Base-by-base conservation (phyloP, 2,113 vertebrate genomes). In the Apistogramma diplotaenia region DNA sequence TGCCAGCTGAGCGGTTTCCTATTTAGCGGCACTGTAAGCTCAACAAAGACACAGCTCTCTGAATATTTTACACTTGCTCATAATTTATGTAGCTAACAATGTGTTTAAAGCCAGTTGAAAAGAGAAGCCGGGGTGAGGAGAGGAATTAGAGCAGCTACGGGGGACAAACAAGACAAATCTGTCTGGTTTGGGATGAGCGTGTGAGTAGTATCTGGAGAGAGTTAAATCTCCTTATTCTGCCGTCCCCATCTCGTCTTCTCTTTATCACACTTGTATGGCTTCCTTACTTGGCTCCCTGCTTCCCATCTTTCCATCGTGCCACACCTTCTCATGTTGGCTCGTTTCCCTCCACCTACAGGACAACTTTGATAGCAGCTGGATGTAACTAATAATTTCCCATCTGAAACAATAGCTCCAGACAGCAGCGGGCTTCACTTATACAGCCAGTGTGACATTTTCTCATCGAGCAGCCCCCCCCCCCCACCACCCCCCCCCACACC, bases 381-480 rank as follows among this genome's bases (percentile, higher is more conserved):
- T 84, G 57, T 76, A 65, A 55, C 72, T 67, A 60, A 78, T 81
- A 35, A 85, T 90, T 86, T 79, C 46, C 56, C 4, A 5, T 9
- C 84, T 61, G 25, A 79, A 89, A 86, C 79, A 86, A 74, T n/a
- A 76, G 40, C 74, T 37, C 54, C 59, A 84, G 65, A 88, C 73
- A 53, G 65, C 80, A 81, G 72, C 11, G 25, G 75, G 73, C 67
- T 81, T 49, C 29, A 76, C 74, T 35, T n/a, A 13, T 54, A 84
- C 54, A 71, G 78, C 76, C 75, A 27, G 59, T 5, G 57, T 87
- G 89, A 90, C 85, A 88, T 91, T 91, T 90, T 85, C 81, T 65
- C 78, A 82, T 79, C 13, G 61, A 84, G 85, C 81, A 33, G 62
- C 3, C n/a, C n/a, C 3, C 4, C 4, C 40, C 33, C 19, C 13